A percentile compares a stretch with the other conserved stretches of the same genome.
These are phyloP conservation scores for Sialis lutaria DNA, from an alignment of 2,888 invertebrate species.

Conservation along the genomic window DNA sequence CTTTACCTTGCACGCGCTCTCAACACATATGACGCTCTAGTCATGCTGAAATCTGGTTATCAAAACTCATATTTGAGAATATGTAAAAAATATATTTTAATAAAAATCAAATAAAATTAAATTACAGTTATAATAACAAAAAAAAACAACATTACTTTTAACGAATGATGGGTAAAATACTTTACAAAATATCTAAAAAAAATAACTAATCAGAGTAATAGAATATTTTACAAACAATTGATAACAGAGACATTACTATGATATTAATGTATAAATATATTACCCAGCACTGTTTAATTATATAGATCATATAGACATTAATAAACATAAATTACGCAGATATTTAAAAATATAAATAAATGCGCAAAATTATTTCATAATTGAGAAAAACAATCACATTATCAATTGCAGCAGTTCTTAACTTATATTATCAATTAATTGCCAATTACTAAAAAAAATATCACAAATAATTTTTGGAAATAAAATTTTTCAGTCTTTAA, in stretches of 20 bases:
- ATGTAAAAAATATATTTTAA: conserved; percentile 8
- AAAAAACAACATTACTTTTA: conserved; percentile 12
- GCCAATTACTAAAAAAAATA: conserved; percentile 6
- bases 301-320: background rate
- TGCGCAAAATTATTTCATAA: too few species aligned
- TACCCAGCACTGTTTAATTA: too few species aligned
- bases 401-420: conserved; percentile 1
- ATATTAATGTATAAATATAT: too few species aligned
- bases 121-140: conserved; percentile 12
- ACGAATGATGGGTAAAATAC: too few species aligned
- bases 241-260: too few species aligned
- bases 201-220: too few species aligned
- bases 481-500: conserved; percentile 2
- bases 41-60: too few species aligned
- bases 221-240: too few species aligned
- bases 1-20: too few species aligned
- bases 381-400: conserved; percentile 3
- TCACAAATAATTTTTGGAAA: conserved; percentile 6
- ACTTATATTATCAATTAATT: conserved; percentile 2
- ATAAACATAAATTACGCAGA: background rate
- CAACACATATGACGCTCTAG: too few species aligned
- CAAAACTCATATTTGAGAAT: background rate
- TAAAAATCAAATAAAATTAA: conserved; percentile 17
- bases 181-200: too few species aligned
- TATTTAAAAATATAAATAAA: too few species aligned